A percentile compares a stretch with the other conserved stretches of the same genome.
These are phyloP conservation scores for Hypselothyrea guttata DNA, from an alignment of 2,888 invertebrate genomes.

Conservation along the genomic window DNA sequence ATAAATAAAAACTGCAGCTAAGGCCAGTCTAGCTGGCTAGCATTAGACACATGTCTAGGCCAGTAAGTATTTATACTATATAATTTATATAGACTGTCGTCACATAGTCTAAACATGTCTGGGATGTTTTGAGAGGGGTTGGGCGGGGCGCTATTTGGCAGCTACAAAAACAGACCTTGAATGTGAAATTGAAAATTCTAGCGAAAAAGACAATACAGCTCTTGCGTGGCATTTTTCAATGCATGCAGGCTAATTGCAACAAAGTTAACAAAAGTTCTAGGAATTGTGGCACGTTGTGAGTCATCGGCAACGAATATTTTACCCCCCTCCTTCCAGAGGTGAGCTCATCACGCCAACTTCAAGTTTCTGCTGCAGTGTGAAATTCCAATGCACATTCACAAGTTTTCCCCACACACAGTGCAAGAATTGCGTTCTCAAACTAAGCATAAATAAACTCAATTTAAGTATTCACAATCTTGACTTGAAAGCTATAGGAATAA, in stretches of 20 bases:
- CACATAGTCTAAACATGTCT: slow-evolving; percentile 29
- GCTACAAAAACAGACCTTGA: slow-evolving; percentile 48
- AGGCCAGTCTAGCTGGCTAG: slow-evolving; percentile 29
- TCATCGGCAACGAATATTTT: too few species aligned
- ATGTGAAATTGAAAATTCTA: slow-evolving; percentile 61
- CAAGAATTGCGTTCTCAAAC: slow-evolving; percentile 9
- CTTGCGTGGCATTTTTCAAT: too few species aligned
- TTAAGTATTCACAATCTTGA: too few species aligned
- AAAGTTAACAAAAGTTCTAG: slow-evolving; percentile 19
- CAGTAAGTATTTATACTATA: slow-evolving; percentile 30
- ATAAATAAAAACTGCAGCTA: slow-evolving; percentile 23
- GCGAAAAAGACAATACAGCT: slow-evolving; percentile 19
- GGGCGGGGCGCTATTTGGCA: slow-evolving; percentile 34
- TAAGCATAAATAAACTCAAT: too few species aligned
- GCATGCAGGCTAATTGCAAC: slow-evolving; percentile 55
- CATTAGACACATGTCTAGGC: slow-evolving; percentile 45
- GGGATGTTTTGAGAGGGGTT: not conserved
- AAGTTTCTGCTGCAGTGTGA: too few species aligned
- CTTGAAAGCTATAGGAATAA: too few species aligned
- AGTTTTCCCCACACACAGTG: slow-evolving; percentile 3
- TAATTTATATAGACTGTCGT: slow-evolving; percentile 13
- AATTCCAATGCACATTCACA: not conserved
- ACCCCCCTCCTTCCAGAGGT: too few species aligned
- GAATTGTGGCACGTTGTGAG: too few species aligned
- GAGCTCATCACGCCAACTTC: too few species aligned